Evolutionary conservation across 2,797 vertebrate species (phyloP), one percentile per base, ranked within the genome.

Genomic region (Champsocephalus esox): DNA sequence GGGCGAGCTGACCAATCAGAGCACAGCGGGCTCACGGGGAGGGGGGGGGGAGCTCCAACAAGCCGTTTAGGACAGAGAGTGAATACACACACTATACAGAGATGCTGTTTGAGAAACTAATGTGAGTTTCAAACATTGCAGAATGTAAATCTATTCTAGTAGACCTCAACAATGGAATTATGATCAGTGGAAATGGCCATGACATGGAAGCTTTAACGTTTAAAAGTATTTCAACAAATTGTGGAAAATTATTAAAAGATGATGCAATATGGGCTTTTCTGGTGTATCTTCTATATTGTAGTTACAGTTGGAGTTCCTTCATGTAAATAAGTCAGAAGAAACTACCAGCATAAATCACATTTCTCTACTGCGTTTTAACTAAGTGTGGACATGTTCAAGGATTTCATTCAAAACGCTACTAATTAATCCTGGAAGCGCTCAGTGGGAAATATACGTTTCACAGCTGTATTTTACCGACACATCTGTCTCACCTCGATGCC

Each of bases 401-500:
- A 17, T 62, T 62, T 46, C 3, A n/a, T 14, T 56, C 4, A 38
- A 64, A 63, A 76, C 4, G 16, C 12, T 5, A 65, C 21, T 51
- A 21, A 41, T 21, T 9, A 3, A 28, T 49, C 49, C 5, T 24
- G 6, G 14, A 17, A 43, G 32, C 24, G 56, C 19, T 59, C 34
- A 43, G 28, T 14, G 19, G 14, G 19, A 66, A 44, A 48, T 21
- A 32, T 10, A 14, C 5, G 12, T 34, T 13, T 21, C 2, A 13
- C 10, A 54, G 12, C 9, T 34, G 8, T n/a, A 45, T 28, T 4
- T 24, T 2, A 61, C 17, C 0, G 0, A 44, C 41, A 34, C 4
- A n/a, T 54, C 14, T n/a, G 2, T 45, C 28, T 49, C 82, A 98
- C 98, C 96, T 99, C 98, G 19, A 97, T 88, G 8, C 85, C 82